Evolutionary conservation across 2,888 invertebrate species (phyloP).

Genomic region (Parasteatoda lunata): DNA sequence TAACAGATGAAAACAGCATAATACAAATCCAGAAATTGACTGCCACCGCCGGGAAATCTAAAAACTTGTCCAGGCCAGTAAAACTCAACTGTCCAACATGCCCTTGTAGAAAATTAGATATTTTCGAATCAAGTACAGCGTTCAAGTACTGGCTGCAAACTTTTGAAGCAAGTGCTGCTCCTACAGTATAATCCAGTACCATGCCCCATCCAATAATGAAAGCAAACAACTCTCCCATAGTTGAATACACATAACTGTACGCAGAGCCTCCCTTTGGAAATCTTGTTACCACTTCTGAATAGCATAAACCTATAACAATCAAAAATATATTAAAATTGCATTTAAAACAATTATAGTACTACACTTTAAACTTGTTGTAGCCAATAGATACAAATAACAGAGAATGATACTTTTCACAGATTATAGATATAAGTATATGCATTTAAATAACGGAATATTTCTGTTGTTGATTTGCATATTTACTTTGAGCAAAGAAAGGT

Average conservation of each 20-base stretch:
- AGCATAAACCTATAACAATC: slow-evolving; percentile 67
- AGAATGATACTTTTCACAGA: too few species aligned
- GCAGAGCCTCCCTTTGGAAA: slow-evolving; percentile 69
- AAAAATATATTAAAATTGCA: neutral
- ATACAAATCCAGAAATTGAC: slow-evolving; percentile 17
- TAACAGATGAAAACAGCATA: slow-evolving; percentile 21
- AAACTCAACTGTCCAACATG: slow-evolving; percentile 36
- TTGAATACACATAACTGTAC: slow-evolving; percentile 69
- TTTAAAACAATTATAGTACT: too few species aligned
- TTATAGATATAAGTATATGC: too few species aligned
- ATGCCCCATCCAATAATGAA: slow-evolving; percentile 70
- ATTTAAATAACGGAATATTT: too few species aligned
- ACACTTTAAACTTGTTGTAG: too few species aligned
- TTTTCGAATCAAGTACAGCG: slow-evolving; percentile 47
- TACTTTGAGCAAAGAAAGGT: too few species aligned
- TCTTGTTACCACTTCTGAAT: slow-evolving; percentile 69
- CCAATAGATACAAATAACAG: too few species aligned
- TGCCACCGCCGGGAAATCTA: slow-evolving; percentile 48
- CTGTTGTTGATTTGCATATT: too few species aligned
- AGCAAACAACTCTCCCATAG: slow-evolving; percentile 66
- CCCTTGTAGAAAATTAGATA: slow-evolving; percentile 20
- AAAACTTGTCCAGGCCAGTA: slow-evolving; percentile 38
- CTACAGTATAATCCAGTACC: slow-evolving; percentile 68
- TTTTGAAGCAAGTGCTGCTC: slow-evolving; percentile 68
- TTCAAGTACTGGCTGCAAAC: slow-evolving; percentile 69